Conservation (phyloP, 2,113 vertebrate species). For the Larimichthys polyactis region DNA sequence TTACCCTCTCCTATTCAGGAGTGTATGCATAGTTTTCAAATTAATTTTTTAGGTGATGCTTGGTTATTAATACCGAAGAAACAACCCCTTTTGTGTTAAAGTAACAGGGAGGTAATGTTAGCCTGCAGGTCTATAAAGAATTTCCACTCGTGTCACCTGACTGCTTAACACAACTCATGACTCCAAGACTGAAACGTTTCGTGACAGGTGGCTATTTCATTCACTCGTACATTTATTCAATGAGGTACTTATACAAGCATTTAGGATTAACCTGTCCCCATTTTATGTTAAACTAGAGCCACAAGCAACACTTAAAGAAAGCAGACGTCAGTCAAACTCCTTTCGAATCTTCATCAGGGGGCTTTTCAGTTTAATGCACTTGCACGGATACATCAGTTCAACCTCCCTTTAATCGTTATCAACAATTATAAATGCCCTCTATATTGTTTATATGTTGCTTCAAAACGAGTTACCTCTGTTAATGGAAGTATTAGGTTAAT, state of each 20-base stretch:
- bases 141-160: slow-evolving; percentile 67
- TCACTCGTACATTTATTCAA: slow-evolving; percentile 48
- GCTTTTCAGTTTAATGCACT: not conserved
- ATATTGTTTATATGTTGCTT: slow-evolving; percentile 45
- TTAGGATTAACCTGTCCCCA: slow-evolving; percentile 50
- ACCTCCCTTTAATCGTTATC: slow-evolving; percentile 14
- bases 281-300: slow-evolving; percentile 27
- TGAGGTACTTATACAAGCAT: slow-evolving; percentile 42
- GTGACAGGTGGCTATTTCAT: slow-evolving; percentile 59
- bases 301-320: slow-evolving; percentile 2
- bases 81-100: slow-evolving; percentile 75
- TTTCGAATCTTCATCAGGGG: slow-evolving; percentile 10
- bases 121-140: slow-evolving; percentile 74
- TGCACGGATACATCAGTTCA: not conserved
- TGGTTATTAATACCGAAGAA: slow-evolving; percentile 77
- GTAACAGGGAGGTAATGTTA: slow-evolving; percentile 78
- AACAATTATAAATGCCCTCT: slow-evolving; percentile 22
- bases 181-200: slow-evolving; percentile 39
- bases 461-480: slow-evolving; percentile 36
- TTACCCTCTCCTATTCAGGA: slow-evolving; percentile 80
- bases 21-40: slow-evolving; percentile 80
- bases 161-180: slow-evolving; percentile 58
- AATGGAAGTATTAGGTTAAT: slow-evolving; percentile 63
- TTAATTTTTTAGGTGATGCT: slow-evolving; percentile 81
- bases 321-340: not conserved